Evolutionary conservation across 2,797 vertebrate species (phyloP), one percentile per base, ranked within the genome.

Genomic region (Linurgus olivaceus): DNA sequence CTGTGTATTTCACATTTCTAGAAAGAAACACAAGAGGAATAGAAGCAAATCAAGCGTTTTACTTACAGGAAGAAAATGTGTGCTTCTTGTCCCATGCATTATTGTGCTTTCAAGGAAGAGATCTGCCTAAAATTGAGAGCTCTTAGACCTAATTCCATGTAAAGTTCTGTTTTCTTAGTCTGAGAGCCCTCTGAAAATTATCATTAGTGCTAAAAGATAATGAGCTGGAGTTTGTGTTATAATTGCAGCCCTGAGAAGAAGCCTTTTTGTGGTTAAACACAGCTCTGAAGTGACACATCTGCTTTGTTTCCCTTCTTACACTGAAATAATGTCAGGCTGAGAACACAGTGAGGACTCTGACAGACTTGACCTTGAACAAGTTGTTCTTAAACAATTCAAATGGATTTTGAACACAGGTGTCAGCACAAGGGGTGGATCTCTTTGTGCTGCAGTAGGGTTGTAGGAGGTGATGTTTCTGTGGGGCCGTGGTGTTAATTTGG

Each of bases 381-480:
- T 58, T 65, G 21, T 80, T 95, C n/a, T 67, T 55, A 23, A 7
- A 31, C 28, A 54, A 5, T 37, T 81, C 11, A 13, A 7, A 26
- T 54, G 62, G 61, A 7, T 86, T 76, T 77, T 67, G 72, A 74
- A 2, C 48, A 7, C 0, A 2, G 11, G 8, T 37, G 40, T 52
- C 52, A n/a, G 21, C 35, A 5, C 1, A 2, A 93, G 47, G 50
- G 24, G 15, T 29, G 58, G 31, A 11, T 47, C 1, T 10, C 33
- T 37, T 7, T 23, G 50, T 83, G 72, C 33, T 19, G 38, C 15
- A 20, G 7, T 3, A 2, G n/a, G 29, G 9, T 7, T 63, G 29
- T 35, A 19, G 0, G 10, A 12, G 38, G 9, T 4, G 4, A 11
- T 33, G 48, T 14, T 75, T 84, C 2, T 1, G 58, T 38, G 13